A percentile compares a stretch with the other conserved stretches of the same genome.
phyloP scores from a whole-genome alignment of 1,140 invertebrate species.

The Geopemphigus sp. region DNA sequence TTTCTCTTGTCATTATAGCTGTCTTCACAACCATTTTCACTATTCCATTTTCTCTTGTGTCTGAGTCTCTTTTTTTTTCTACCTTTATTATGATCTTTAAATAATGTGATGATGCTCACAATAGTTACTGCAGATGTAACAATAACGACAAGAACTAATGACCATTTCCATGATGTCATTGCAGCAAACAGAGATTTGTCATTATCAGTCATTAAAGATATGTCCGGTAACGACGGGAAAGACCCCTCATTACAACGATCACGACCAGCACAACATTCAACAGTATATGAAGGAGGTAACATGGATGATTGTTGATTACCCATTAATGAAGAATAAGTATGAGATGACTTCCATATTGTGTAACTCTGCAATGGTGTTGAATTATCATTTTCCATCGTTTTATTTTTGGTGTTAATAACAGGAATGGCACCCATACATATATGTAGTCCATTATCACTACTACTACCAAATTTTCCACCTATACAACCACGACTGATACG shows the following conservation, averaged over 20 bases:
- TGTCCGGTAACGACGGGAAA: neutral
- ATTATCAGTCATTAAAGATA: neutral
- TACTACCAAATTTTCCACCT: neutral
- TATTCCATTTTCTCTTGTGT: neutral
- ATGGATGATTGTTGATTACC: neutral
- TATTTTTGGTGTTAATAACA: neutral
- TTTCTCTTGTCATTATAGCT: neutral
- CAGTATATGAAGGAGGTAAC: neutral
- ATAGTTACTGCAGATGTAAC: neutral
- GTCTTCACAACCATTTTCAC: neutral
- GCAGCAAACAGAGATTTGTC: neutral
- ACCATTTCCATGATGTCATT: neutral
- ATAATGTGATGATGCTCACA: neutral
- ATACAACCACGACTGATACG: conserved; percentile 10
- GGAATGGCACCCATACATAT: neutral
- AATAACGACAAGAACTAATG: neutral
- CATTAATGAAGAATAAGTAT: neutral
- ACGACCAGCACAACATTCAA: conserved; percentile 23
- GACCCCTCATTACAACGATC: conserved; percentile 18
- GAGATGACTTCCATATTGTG: neutral
- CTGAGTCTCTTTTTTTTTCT: neutral
- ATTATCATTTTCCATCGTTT: neutral
- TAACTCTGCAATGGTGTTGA: neutral
- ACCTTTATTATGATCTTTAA: neutral
- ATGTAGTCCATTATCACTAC: neutral